These are phyloP conservation scores for Streptopelia turtur DNA, from an alignment of 2,797 vertebrate species.

Conservation along the genomic window DNA sequence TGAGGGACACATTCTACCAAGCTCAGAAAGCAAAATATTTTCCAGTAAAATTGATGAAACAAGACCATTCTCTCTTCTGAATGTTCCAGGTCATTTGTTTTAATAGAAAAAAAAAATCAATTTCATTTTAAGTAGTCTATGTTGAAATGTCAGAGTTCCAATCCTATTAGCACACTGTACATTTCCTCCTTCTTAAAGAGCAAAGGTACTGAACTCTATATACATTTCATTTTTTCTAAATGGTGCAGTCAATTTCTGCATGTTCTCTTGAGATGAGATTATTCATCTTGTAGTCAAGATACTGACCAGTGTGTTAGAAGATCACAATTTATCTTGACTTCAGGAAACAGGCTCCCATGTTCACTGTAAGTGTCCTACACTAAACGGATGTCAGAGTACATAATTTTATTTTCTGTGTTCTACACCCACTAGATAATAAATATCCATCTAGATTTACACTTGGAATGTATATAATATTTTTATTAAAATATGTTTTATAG, in stretches of 20 bases:
- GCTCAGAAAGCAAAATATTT: slow-evolving; percentile 45
- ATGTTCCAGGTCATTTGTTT: slow-evolving; percentile 46
- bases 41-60: background rate
- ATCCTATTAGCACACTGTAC: background rate
- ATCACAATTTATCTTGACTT: background rate
- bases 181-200: slow-evolving; percentile 14
- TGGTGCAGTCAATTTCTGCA: background rate
- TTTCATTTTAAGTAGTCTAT: background rate
- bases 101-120: slow-evolving; percentile 1
- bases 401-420: background rate
- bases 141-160: slow-evolving; percentile 46
- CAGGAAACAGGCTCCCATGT: background rate
- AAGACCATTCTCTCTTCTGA: background rate
- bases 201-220: slow-evolving; percentile 36
- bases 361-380: background rate
- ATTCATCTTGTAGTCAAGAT: background rate
- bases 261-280: background rate
- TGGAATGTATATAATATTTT: background rate
- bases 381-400: background rate
- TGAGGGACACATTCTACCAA: background rate
- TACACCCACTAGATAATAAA: background rate
- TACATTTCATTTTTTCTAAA: background rate
- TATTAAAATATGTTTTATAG: background rate
- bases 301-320: background rate
- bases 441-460: background rate